phyloP scores from a whole-genome alignment of 2,113 vertebrate species.

The Tiliqua scincoides region DNA sequence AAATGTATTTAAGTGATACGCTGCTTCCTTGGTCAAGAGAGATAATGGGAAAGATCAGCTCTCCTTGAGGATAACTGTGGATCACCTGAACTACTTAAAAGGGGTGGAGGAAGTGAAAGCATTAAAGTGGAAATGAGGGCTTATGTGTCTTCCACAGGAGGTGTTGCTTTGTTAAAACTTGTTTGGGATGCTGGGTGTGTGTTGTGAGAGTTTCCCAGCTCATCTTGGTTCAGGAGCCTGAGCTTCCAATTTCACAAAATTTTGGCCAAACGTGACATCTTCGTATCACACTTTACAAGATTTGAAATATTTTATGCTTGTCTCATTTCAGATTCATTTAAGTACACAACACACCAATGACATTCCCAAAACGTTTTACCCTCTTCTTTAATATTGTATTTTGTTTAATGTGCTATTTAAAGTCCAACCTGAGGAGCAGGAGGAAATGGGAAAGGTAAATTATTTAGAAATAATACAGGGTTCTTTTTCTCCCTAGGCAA shows the following conservation, averaged over 20 bases:
- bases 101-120: slow-evolving; percentile 60
- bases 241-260: neutral
- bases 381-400: slow-evolving; percentile 15
- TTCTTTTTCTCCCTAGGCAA: slow-evolving; percentile 57
- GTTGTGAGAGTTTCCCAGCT: neutral
- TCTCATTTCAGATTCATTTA: neutral
- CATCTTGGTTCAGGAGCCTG: slow-evolving; percentile 2
- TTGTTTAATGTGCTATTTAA: slow-evolving; percentile 11
- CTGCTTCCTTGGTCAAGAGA: slow-evolving; percentile 75
- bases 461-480: slow-evolving; percentile 19
- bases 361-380: slow-evolving; percentile 23
- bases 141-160: slow-evolving; percentile 70
- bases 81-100: slow-evolving; percentile 85
- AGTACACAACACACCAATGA: neutral
- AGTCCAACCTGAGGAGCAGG: neutral
- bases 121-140: slow-evolving; percentile 85
- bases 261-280: neutral
- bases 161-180: slow-evolving; percentile 39
- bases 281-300: neutral
- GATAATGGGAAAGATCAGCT: slow-evolving; percentile 80
- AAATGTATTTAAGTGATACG: slow-evolving; percentile 73
- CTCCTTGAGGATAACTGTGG: slow-evolving; percentile 74
- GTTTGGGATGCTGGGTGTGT: neutral
- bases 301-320: slow-evolving; percentile 6
- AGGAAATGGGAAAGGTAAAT: neutral